A percentile compares a stretch with the other conserved stretches of the same genome.
phyloP scores from a whole-genome alignment of 2,797 vertebrate genomes.

The Sorex maritimensis region DNA sequence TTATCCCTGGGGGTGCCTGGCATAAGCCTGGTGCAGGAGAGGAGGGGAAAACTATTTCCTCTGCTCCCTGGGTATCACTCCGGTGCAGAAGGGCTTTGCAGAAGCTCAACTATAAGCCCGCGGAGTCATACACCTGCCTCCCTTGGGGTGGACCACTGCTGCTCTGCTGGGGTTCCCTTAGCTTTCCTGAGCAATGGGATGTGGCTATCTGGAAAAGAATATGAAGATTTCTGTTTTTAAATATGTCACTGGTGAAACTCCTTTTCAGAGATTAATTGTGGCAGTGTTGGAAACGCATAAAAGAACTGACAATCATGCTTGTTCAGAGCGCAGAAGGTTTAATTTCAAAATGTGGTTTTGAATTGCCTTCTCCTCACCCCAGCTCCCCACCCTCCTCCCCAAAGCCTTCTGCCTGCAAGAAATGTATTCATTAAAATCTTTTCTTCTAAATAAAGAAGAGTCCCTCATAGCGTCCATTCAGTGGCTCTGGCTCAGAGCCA shows the following conservation, averaged over 20 bases:
- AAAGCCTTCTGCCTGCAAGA: constrained; percentile 75
- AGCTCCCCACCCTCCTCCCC: no score
- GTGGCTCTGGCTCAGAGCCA: constrained; percentile 74
- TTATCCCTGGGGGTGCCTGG: constrained; percentile 89
- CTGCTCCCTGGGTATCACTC: constrained; percentile 74
- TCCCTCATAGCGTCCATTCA: constrained; percentile 64
- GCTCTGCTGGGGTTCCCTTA: constrained; percentile 72
- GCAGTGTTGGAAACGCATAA: constrained; percentile 85
- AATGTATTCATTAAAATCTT: constrained; percentile 82
- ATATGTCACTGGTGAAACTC: constrained; percentile 85
- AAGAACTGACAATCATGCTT: constrained; percentile 86
- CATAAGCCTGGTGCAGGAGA: constrained; percentile 81
- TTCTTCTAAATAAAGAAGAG: constrained; percentile 82
- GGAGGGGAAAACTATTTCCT: constrained; percentile 84
- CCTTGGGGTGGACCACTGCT: constrained; percentile 72
- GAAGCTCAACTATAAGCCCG: constrained; percentile 82
- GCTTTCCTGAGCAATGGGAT: constrained; percentile 78
- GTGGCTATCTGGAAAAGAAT: constrained; percentile 78
- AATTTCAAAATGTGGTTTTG: constrained; percentile 83
- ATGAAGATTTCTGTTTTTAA: constrained; percentile 87
- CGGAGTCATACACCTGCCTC: constrained; percentile 67
- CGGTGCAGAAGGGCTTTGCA: constrained; percentile 84
- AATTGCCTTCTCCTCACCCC: constrained; percentile 72
- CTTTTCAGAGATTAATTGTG: constrained; percentile 87
- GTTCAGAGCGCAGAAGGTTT: constrained; percentile 82